phyloP scores from a whole-genome alignment of 2,888 invertebrate species.

The Neria commutata region DNA sequence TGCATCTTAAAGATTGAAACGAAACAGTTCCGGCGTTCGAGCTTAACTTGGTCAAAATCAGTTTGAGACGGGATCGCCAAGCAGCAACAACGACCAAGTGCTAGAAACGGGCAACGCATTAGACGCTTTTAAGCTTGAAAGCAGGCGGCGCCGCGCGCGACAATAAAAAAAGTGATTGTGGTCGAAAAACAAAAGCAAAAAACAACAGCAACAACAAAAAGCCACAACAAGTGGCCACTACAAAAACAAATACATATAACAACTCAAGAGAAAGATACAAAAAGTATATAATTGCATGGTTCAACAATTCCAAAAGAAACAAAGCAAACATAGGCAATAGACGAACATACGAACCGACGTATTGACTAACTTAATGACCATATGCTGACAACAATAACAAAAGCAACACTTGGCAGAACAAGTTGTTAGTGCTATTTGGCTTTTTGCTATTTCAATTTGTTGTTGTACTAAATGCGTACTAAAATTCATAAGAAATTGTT shows the following conservation, averaged over 20 bases:
- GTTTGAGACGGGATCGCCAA: conserved; percentile 24
- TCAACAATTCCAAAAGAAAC: no score
- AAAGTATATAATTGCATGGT: background rate
- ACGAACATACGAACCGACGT: background rate
- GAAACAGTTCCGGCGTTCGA: background rate
- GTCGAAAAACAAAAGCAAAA: background rate
- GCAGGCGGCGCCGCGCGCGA: background rate
- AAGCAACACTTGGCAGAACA: background rate
- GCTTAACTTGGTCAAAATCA: conserved; percentile 23
- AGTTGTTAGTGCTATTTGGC: background rate
- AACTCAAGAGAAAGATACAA: no score
- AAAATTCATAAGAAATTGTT: no score
- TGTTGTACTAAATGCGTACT: background rate
- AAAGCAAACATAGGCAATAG: background rate
- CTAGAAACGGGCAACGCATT: background rate
- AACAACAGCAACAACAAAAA: no score
- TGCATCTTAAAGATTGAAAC: background rate
- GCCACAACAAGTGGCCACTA: no score
- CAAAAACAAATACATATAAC: no score
- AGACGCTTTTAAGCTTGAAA: background rate
- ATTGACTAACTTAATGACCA: background rate
- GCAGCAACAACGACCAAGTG: conserved; percentile 17
- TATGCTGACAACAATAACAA: background rate
- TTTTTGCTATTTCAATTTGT: no score
- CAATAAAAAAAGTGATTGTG: background rate